Conservation (phyloP, 1,140 invertebrate genomes). For the Drosophila leontia region DNA sequence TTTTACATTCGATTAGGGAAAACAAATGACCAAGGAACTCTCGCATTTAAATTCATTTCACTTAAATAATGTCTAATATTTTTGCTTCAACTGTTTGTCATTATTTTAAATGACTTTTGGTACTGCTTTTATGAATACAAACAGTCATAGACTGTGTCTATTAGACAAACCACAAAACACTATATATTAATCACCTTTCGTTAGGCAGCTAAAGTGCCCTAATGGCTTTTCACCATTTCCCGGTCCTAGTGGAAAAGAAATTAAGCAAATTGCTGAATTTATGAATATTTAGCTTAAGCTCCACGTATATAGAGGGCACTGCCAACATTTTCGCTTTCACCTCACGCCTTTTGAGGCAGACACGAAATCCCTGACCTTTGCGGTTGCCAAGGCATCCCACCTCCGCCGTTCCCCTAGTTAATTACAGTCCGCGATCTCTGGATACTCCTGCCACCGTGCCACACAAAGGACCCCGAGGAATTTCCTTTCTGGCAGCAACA, state of each 20-base stretch:
- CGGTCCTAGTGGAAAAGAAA: conserved; percentile 20
- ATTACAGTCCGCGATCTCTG: conserved; percentile 58
- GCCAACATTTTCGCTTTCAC: conserved; percentile 70
- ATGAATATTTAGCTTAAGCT: conserved; percentile 43
- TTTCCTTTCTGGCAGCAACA: conserved; percentile 18
- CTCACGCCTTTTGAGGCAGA: conserved; percentile 44
- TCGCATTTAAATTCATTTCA: not conserved
- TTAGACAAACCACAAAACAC: not conserved
- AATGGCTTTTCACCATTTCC: conserved; percentile 24
- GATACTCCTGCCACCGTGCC: conserved; percentile 8
- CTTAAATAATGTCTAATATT: not conserved
- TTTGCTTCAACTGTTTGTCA: not conserved
- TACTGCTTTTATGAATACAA: not conserved
- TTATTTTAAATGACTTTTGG: not conserved
- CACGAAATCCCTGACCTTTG: conserved; percentile 78
- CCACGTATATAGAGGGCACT: conserved; percentile 11
- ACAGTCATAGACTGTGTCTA: not conserved
- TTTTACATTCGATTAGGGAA: not conserved
- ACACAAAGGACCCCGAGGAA: conserved; percentile 36
- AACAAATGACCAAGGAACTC: conserved; percentile 1
- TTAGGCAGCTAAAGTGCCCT: conserved; percentile 23
- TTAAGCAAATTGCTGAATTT: conserved; percentile 55
- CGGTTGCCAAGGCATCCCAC: conserved; percentile 41
- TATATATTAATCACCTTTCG: conserved; percentile 32
- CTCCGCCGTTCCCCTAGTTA: conserved; percentile 47